These are phyloP conservation scores for Cyclura pinguis DNA, from an alignment of 2,797 vertebrate species.

Conservation along the genomic window DNA sequence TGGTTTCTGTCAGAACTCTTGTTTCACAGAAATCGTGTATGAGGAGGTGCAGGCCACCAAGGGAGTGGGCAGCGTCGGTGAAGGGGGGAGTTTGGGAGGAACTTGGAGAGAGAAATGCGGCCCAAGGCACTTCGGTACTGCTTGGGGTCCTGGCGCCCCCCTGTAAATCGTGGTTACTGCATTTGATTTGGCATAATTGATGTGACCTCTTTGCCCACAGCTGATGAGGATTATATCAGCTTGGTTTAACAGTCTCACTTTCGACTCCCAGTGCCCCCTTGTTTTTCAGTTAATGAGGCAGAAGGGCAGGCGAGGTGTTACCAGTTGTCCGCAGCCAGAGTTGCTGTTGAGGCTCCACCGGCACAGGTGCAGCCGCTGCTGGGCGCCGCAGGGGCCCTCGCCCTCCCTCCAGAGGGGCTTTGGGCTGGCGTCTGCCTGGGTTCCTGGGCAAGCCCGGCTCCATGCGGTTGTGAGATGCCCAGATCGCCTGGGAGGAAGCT, in stretches of 20 bases:
- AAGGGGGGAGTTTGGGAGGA: background rate
- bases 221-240: conserved; percentile 83
- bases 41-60: no score
- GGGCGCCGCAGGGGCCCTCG: no score
- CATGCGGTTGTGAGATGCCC: no score
- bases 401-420: background rate
- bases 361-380: background rate
- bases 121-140: conserved; percentile 30
- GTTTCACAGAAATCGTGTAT: background rate
- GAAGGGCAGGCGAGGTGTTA: conserved; percentile 81
- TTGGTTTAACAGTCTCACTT: conserved; percentile 83
- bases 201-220: conserved; percentile 77
- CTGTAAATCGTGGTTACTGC: conserved; percentile 33
- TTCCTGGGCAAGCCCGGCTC: background rate
- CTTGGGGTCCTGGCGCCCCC: conserved; percentile 48
- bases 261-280: conserved; percentile 81
- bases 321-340: conserved; percentile 76
- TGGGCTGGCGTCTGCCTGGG: background rate
- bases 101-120: background rate
- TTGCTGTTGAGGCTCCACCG: conserved; percentile 47
- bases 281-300: conserved; percentile 85
- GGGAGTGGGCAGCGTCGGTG: background rate
- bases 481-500: no score
- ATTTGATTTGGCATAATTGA: conserved; percentile 72
- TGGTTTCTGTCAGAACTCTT: no score